A percentile compares a stretch with the other conserved stretches of the same genome.
Evolutionary conservation across 37 sponge, comb jelly and placozoan genomes (phyloP).

Genomic region (Ianthella basta): DNA sequence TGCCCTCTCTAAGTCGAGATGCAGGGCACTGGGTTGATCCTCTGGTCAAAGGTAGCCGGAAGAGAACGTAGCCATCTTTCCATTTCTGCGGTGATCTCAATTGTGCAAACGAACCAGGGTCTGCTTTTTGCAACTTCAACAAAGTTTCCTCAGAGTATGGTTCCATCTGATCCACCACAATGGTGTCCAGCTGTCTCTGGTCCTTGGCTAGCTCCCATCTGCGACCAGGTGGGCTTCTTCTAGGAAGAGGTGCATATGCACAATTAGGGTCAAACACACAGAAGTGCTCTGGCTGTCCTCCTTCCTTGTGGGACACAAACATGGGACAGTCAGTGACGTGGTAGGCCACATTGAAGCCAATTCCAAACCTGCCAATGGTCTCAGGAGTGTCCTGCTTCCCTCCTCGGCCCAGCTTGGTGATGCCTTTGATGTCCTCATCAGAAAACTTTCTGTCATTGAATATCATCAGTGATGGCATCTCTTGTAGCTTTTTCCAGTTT

Average conservation of each 20-base stretch:
- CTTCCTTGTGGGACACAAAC: slow-evolving; percentile 56
- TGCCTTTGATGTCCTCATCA: slow-evolving; percentile 74
- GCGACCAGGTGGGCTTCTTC: not conserved
- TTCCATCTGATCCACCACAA: slow-evolving; percentile 60
- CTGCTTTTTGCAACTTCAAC: not conserved
- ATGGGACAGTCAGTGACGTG: slow-evolving; percentile 88
- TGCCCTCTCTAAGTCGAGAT: not conserved
- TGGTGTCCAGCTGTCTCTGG: not conserved
- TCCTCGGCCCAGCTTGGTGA: slow-evolving; percentile 80
- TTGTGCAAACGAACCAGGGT: slow-evolving; percentile 35
- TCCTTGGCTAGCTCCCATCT: slow-evolving; percentile 1
- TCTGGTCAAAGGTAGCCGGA: slow-evolving; percentile 59
- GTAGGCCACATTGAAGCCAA: slow-evolving; percentile 89
- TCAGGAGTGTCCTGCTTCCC: slow-evolving; percentile 57
- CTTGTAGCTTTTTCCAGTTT: slow-evolving; percentile 64
- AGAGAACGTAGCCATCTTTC: slow-evolving; percentile 55
- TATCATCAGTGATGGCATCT: slow-evolving; percentile 62
- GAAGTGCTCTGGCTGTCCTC: slow-evolving; percentile 53
- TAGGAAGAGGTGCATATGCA: slow-evolving; percentile 28
- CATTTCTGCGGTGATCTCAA: not conserved
- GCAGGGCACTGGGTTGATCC: not conserved
- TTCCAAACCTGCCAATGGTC: slow-evolving; percentile 82
- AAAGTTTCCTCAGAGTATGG: slow-evolving; percentile 49
- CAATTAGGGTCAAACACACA: slow-evolving; percentile 79
- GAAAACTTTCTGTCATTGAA: slow-evolving; percentile 75